Percentiles rank a stretch among this genome's conserved stretches.
These are phyloP conservation scores for Enteromius argenteus DNA, from an alignment of 2,797 vertebrate species.

Conservation along the genomic window DNA sequence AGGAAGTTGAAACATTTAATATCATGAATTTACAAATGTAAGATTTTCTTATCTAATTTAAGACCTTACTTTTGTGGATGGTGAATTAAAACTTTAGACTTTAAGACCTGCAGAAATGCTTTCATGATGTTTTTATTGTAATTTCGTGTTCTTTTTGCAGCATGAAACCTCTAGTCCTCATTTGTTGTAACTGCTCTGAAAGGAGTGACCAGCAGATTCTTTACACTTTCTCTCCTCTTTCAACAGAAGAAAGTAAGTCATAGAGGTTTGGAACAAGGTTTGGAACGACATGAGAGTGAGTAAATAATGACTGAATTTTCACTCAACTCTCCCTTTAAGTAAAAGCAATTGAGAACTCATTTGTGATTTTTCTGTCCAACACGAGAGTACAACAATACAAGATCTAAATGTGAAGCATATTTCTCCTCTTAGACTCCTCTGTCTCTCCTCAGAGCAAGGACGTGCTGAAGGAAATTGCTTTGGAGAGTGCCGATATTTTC, in stretches of 20 bases:
- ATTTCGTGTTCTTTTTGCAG: background rate
- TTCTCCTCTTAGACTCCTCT: constrained; percentile 14
- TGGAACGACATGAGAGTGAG: background rate
- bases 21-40: too few species aligned
- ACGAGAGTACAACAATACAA: constrained; percentile 3
- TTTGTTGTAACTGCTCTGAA: background rate
- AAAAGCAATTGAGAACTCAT: background rate
- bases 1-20: background rate
- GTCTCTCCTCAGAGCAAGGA: constrained; percentile 55
- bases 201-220: background rate
- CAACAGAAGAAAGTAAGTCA: background rate
- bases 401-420: constrained; percentile 3
- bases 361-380: background rate
- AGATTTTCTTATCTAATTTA: background rate
- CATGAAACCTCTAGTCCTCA: background rate
- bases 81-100: background rate
- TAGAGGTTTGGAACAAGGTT: background rate
- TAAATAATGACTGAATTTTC: background rate
- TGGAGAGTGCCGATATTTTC: constrained; percentile 67
- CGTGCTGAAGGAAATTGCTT: constrained; percentile 66
- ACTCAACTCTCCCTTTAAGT: background rate
- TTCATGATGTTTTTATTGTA: background rate
- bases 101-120: background rate
- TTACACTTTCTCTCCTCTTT: background rate
- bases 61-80: background rate